These are phyloP conservation scores for Mythimna albipuncta DNA, from an alignment of 2,888 invertebrate species.

Conservation along the genomic window DNA sequence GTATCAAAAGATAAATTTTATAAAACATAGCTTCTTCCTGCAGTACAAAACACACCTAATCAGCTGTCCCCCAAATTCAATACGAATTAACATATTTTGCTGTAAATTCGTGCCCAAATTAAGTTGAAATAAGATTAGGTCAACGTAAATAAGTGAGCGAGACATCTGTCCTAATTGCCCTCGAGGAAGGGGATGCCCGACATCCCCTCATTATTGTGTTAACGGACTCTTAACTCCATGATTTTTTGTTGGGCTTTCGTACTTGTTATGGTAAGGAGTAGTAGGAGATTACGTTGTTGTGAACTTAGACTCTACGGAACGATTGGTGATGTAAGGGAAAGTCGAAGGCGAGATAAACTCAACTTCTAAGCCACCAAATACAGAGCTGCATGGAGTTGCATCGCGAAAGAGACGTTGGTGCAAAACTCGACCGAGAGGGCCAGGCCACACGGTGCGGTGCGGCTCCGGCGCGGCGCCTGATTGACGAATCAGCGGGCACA, in stretches of 20 bases:
- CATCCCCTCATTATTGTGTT: constrained; percentile 47
- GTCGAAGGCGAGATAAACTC: too few species aligned
- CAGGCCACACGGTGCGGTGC: too few species aligned
- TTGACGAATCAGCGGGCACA: too few species aligned
- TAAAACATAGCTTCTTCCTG: neutral
- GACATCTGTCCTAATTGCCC: constrained; percentile 72
- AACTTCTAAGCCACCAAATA: too few species aligned
- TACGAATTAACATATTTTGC: constrained; percentile 80
- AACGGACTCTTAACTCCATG: constrained; percentile 52
- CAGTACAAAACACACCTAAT: constrained; percentile 24
- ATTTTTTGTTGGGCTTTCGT: constrained; percentile 52
- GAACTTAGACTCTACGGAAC: neutral
- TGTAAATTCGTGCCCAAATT: constrained; percentile 73
- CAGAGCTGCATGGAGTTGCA: too few species aligned
- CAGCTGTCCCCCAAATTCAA: constrained; percentile 68
- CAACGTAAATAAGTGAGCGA: constrained; percentile 73
- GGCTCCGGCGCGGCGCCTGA: too few species aligned
- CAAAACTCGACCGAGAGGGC: too few species aligned
- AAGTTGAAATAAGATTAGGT: constrained; percentile 79
- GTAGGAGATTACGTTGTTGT: neutral
- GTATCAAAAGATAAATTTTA: too few species aligned
- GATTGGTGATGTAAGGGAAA: too few species aligned
- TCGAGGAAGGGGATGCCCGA: constrained; percentile 50
- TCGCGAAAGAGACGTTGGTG: too few species aligned
- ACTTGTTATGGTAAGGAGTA: neutral